Base-by-base conservation (phyloP, 2,797 vertebrate species). In the Sebastolobus altivelis region DNA sequence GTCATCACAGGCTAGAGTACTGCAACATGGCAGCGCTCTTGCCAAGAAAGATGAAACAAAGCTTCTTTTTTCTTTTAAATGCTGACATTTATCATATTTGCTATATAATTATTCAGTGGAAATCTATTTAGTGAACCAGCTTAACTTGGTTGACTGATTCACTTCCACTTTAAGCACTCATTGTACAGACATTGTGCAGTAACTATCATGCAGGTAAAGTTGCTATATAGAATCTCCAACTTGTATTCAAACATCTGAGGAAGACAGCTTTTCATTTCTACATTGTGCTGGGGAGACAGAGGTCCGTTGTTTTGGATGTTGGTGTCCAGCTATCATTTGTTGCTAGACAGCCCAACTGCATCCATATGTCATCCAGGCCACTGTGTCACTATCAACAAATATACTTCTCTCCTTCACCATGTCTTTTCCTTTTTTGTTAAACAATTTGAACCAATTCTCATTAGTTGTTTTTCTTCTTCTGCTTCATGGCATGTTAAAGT, bases 401-500 rank as follows among this genome's bases (percentile, higher is more conserved):
- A 79, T 83, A 88, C 73, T 83, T 87, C 43, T 90, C 78, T 91
- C 43, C 49, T 77, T 88, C 31, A 79, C 80, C 89, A 80, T 90
- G 88, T 83, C 65, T 89, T 92, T 91, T 83, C 65, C 69, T 93
- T 93, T 93, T 93, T 81, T 89, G 77, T 85, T 87, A 75, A 86
- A 87, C 76, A 88, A 72, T 82, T 81, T 88, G 71, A 90, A 82
- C 80, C 87, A 75, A 80, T 86, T 90, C 89, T 95, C 90, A 94
- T 93, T 89, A 87, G 93, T 82, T 94, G 79, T 93, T 92, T 94
- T 93, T 92, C 92, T 93, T 92, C 92, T 91, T 93, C 89, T 84
- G 75, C 89, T 91, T 93, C 93, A 93, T 92, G 92, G 92, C 91
- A 92, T 92, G 92, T 93, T 94, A 92, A 96, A 96, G 95, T 95